Evolutionary conservation across 2,113 vertebrate genomes (phyloP), one percentile per base, ranked within the genome.

Genomic region (Chamaetylas fuelleborni): DNA sequence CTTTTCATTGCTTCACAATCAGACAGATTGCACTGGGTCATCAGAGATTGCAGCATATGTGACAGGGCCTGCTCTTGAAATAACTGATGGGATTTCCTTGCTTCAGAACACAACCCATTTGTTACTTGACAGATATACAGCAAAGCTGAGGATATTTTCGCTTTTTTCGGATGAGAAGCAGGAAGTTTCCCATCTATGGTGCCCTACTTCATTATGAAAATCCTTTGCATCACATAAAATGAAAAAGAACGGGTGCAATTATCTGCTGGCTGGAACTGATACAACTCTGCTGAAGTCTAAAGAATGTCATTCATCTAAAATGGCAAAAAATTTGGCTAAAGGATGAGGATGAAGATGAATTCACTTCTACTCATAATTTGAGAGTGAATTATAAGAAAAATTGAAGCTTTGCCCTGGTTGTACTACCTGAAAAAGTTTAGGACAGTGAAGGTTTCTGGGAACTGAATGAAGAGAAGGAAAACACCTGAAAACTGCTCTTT

Each of bases 31-130:
- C 45, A 85, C 33, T 76, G 24, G 78, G 66, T 69, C 92, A 78
- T 70, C 70, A 57, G 62, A 94, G 79, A 62, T 66, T 40, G 42
- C 58, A 93, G 38, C 47, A 73, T 58, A 81, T 56, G 71, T 93
- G 74, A 78, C 67, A 92, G 67, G 66, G 26, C 19, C 48, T 87
- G 53, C 38, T 86, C 64, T 90, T 94, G 66, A 88, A 94, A 78
- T 86, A 95, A 81, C 29, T 62, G 38, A 77, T 85, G 66, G 62
- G 74, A 87, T 95, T 94, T 93, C 38, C 62, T 92, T 94, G 54
- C 88, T 92, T 94, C 81, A 81, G 56, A 93, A 86, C 56, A 70
- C 47, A 86, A 43, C 14, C 10, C 9, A 42, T 92, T 80, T 92
- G 50, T 73, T 90, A 71, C 23, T 62, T 86, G 64, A 78, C 8